These are phyloP conservation scores for Dendroctonus ponderosae DNA, from an alignment of 1,140 invertebrate species.

Conservation along the genomic window DNA sequence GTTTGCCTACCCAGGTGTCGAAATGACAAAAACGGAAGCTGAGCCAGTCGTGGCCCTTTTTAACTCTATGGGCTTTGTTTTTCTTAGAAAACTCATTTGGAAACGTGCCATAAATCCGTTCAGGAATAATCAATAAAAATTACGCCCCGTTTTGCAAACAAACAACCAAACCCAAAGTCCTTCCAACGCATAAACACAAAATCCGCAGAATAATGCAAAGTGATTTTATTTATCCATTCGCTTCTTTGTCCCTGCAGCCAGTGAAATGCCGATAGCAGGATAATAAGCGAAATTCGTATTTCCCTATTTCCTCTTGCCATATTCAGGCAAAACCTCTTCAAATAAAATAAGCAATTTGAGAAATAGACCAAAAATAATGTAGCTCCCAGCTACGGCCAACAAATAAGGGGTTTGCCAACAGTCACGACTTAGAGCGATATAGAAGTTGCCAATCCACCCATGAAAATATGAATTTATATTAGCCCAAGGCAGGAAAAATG, in stretches of 20 bases:
- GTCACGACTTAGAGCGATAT: constrained; percentile 33
- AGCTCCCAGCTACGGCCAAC: constrained; percentile 13
- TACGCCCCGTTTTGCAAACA: not conserved
- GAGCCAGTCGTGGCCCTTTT: not conserved
- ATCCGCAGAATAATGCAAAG: no score
- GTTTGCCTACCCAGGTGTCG: constrained; percentile 4
- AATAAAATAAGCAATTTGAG: constrained; percentile 23
- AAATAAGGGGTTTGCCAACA: constrained; percentile 30
- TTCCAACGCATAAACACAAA: no score
- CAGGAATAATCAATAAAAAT: no score
- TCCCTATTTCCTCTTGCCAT: constrained; percentile 26
- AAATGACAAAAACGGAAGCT: not conserved
- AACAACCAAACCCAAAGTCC: no score
- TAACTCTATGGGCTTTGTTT: not conserved
- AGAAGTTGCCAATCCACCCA: constrained; percentile 27
- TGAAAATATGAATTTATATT: constrained; percentile 37
- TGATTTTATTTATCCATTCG: not conserved
- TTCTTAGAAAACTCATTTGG: not conserved
- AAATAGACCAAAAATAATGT: constrained; percentile 26
- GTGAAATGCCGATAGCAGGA: constrained; percentile 2
- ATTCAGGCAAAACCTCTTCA: constrained; percentile 14
- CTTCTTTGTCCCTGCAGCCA: not conserved
- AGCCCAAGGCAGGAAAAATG: constrained; percentile 29
- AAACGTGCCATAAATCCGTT: no score
- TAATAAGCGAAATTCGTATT: constrained; percentile 15